A percentile compares a stretch with the other conserved stretches of the same genome.
Conservation (phyloP, 2,113 vertebrate genomes). For the Gopherus flavomarginatus region DNA sequence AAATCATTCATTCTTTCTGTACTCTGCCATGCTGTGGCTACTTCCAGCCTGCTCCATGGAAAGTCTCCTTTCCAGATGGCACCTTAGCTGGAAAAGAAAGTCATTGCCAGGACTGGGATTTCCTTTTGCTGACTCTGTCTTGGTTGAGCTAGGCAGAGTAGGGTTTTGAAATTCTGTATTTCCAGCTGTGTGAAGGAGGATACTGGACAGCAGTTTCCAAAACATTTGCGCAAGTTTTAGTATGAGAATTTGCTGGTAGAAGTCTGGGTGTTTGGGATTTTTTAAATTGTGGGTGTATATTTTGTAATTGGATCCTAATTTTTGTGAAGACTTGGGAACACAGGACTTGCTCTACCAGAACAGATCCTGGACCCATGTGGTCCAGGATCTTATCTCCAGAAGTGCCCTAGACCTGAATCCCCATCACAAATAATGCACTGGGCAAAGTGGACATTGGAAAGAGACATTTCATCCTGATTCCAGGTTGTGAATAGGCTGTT, state of each 20-base stretch:
- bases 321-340: background rate
- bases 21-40: background rate
- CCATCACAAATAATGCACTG: background rate
- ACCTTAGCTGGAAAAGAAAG: background rate
- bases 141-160: accelerated
- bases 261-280: background rate
- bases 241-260: background rate
- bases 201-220: background rate
- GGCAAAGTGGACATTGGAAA: accelerated
- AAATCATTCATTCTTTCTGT: slow-evolving; percentile 5
- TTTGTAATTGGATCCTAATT: background rate
- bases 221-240: background rate
- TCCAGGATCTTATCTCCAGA: background rate
- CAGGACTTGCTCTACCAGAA: background rate
- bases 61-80: background rate
- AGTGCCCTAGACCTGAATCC: background rate
- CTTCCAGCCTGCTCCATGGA: background rate
- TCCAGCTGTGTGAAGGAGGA: accelerated
- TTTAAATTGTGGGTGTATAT: background rate
- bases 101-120: background rate
- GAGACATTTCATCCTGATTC: background rate
- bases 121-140: background rate
- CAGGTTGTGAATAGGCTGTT: background rate
- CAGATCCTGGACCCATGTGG: background rate
- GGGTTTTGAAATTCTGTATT: background rate